Conservation (phyloP, 2,888 invertebrate genomes). For the Apamea anceps region DNA sequence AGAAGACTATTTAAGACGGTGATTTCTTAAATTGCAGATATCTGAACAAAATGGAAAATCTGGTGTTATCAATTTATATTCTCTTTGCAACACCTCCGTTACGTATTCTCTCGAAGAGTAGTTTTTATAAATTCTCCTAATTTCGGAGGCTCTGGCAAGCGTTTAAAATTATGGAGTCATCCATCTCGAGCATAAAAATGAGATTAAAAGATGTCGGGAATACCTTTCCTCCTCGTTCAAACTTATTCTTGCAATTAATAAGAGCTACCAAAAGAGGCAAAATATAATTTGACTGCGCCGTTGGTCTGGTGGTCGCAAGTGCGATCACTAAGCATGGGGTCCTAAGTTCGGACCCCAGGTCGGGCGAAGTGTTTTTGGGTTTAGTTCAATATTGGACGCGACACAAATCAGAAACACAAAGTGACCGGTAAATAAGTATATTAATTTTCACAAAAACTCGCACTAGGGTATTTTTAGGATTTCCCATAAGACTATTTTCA, state of each 20-base stretch:
- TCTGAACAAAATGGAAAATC: background rate
- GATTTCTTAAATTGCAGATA: background rate
- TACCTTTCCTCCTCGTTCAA: slow-evolving; percentile 13
- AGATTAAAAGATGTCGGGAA: slow-evolving; percentile 36
- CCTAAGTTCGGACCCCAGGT: background rate
- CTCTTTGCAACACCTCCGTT: slow-evolving; percentile 11
- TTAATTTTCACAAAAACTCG: background rate
- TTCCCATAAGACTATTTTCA: background rate
- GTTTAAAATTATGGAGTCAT: slow-evolving; percentile 36
- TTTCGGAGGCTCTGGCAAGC: slow-evolving; percentile 15
- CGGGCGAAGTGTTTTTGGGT: background rate
- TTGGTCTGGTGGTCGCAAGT: background rate
- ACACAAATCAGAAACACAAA: background rate
- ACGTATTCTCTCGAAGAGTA: slow-evolving; percentile 5
- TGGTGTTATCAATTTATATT: background rate
- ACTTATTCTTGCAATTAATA: slow-evolving; percentile 2
- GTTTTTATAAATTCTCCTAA: slow-evolving; percentile 45
- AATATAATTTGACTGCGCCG: background rate
- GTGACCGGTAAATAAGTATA: background rate
- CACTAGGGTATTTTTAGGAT: background rate
- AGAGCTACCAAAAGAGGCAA: background rate
- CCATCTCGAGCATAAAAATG: slow-evolving; percentile 41
- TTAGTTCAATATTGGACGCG: background rate
- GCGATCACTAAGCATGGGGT: background rate
- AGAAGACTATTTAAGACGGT: background rate